Percentiles rank a stretch among this genome's conserved stretches.
Conservation (phyloP, 1,140 invertebrate species). For the Drosophila mojavensis region DNA sequence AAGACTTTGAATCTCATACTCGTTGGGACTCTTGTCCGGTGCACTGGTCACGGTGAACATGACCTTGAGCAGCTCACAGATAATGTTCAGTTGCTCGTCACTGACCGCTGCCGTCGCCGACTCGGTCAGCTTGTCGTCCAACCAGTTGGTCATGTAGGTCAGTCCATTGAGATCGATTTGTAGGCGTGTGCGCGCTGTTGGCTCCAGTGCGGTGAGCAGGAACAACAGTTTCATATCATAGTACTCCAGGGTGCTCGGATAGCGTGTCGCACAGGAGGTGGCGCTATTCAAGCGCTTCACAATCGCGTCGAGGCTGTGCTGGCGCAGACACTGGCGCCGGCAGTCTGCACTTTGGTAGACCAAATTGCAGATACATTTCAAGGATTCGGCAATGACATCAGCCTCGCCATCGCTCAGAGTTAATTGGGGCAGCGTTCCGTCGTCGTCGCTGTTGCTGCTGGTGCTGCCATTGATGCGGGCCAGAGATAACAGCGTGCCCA, state of each 20-base stretch:
- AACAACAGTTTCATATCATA: slow-evolving; percentile 96
- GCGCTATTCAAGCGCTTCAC: slow-evolving; percentile 88
- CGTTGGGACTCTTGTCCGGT: slow-evolving; percentile 86
- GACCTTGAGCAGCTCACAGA: slow-evolving; percentile 94
- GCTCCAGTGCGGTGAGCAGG: slow-evolving; percentile 92
- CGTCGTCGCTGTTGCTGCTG: background rate
- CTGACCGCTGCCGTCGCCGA: slow-evolving; percentile 59
- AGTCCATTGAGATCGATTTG: slow-evolving; percentile 92
- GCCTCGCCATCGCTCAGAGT: slow-evolving; percentile 40
- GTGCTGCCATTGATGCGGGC: slow-evolving; percentile 78
- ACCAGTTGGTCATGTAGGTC: slow-evolving; percentile 90
- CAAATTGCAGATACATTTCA: slow-evolving; percentile 96
- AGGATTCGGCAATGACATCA: slow-evolving; percentile 87
- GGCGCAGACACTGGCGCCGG: slow-evolving; percentile 87
- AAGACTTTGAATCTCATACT: slow-evolving; percentile 90
- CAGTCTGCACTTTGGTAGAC: slow-evolving; percentile 91
- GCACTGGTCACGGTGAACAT: slow-evolving; percentile 94
- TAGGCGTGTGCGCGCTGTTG: slow-evolving; percentile 89
- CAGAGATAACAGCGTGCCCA: slow-evolving; percentile 87
- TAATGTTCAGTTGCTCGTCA: slow-evolving; percentile 88
- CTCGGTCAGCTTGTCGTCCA: slow-evolving; percentile 89
- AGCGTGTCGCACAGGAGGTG: slow-evolving; percentile 35
- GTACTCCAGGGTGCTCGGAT: slow-evolving; percentile 90
- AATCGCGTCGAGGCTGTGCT: slow-evolving; percentile 90
- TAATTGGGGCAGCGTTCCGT: slow-evolving; percentile 9